These are phyloP conservation scores for Lepidurus couesii DNA, from an alignment of 1,140 invertebrate species.

Conservation along the genomic window DNA sequence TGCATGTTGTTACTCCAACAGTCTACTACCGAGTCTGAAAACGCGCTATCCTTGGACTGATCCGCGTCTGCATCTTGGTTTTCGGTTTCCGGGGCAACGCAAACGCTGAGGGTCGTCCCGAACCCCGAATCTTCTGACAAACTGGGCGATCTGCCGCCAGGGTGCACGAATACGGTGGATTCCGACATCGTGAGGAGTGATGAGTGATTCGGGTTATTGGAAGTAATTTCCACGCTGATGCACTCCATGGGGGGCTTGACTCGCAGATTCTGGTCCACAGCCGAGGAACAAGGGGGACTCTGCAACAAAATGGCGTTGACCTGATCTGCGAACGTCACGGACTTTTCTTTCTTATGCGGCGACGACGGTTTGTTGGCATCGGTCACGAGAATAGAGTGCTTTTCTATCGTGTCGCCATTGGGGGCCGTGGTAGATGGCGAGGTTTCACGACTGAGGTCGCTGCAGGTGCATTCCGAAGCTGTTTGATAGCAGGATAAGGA, in stretches of 20 bases:
- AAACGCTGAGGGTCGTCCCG: conserved; percentile 27
- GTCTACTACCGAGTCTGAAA: neutral
- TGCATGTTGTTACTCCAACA: neutral
- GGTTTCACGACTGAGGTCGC: conserved; percentile 29
- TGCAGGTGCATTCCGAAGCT: conserved; percentile 31
- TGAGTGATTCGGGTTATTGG: neutral
- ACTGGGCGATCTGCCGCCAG: conserved; percentile 31
- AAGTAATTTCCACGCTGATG: neutral
- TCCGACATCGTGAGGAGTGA: neutral
- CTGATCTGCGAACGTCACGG: conserved; percentile 29
- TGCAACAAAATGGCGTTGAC: conserved; percentile 31
- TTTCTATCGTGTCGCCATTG: neutral
- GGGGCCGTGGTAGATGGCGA: conserved; percentile 6
- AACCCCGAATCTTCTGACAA: conserved; percentile 32
- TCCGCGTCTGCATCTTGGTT: neutral
- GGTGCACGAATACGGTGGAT: neutral
- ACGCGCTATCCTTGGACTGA: neutral
- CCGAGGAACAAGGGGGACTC: neutral
- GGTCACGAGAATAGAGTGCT: conserved; percentile 8
- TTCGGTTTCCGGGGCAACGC: conserved; percentile 3
- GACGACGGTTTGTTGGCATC: conserved; percentile 23
- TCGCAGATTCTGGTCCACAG: conserved; percentile 17
- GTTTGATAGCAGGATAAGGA: conserved; percentile 32
- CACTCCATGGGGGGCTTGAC: conserved; percentile 23
- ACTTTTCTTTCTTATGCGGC: conserved; percentile 30